A percentile compares a stretch with the other conserved stretches of the same genome.
Evolutionary conservation across 1,140 invertebrate genomes (phyloP).

Genomic region (Ceratoteleas bidentatus): DNA sequence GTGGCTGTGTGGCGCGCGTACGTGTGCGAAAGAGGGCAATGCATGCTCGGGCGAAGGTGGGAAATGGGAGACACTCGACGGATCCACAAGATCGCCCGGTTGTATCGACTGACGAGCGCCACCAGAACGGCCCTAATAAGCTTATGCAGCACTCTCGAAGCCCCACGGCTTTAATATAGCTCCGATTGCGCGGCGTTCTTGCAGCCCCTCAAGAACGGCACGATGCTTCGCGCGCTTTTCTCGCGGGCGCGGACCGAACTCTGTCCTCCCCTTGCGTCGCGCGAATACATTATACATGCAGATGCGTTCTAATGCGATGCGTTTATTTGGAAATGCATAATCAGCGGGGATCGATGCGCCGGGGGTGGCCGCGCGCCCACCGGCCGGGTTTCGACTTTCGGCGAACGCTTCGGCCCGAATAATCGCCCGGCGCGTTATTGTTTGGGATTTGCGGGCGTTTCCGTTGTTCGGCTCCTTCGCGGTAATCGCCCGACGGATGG

Average conservation of each 20-base stretch:
- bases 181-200: conserved; percentile 23
- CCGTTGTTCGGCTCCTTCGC: not conserved
- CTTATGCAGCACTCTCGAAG: conserved; percentile 79
- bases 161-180: conserved; percentile 53
- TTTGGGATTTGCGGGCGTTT: conserved; percentile 10
- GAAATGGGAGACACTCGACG: conserved; percentile 37
- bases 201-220: conserved; percentile 22
- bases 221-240: conserved; percentile 31
- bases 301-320: conserved; percentile 36
- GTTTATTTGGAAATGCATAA: conserved; percentile 50
- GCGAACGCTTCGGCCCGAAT: not conserved
- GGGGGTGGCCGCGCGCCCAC: not conserved
- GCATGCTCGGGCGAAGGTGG: conserved; percentile 41
- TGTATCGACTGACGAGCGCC: conserved; percentile 55
- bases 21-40: conserved; percentile 36
- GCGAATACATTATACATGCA: conserved; percentile 32
- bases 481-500: not conserved
- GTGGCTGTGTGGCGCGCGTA: conserved; percentile 3
- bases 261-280: not conserved
- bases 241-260: not conserved
- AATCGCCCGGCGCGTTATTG: conserved; percentile 12
- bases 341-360: conserved; percentile 31
- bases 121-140: conserved; percentile 75
- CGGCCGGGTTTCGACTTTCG: conserved; percentile 11
- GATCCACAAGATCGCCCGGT: conserved; percentile 40